These are phyloP conservation scores for Moxostoma hubbsi DNA, from an alignment of 2,797 vertebrate species.

Conservation along the genomic window DNA sequence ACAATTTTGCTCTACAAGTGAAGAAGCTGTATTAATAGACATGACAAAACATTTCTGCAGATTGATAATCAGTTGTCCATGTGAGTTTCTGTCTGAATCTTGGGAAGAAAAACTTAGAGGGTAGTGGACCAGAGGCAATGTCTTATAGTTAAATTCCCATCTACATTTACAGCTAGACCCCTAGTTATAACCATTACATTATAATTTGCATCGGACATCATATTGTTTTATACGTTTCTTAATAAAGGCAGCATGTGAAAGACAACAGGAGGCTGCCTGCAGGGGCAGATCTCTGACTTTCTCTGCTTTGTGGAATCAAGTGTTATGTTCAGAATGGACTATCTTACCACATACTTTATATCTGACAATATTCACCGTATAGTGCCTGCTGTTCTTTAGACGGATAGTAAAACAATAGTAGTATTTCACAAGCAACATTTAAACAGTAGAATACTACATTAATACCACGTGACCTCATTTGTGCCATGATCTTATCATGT, in stretches of 20 bases:
- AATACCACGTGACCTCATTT: too few relatives aligned
- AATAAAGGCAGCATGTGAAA: neutral
- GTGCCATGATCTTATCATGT: too few relatives aligned
- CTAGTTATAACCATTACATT: slow-evolving; percentile 11
- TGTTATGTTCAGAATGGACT: too few relatives aligned
- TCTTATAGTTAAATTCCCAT: neutral
- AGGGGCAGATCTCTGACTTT: neutral
- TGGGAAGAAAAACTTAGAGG: neutral
- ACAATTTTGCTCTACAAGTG: neutral
- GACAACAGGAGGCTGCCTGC: slow-evolving; percentile 26
- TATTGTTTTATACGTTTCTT: slow-evolving; percentile 34
- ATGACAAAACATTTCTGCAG: neutral
- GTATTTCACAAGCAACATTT: too few relatives aligned
- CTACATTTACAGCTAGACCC: slow-evolving; percentile 28
- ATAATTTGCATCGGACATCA: slow-evolving; percentile 16
- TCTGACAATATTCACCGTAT: too few relatives aligned
- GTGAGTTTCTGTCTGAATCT: neutral
- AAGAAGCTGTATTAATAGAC: neutral
- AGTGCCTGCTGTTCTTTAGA: too few relatives aligned
- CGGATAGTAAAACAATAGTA: too few relatives aligned
- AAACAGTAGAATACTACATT: too few relatives aligned
- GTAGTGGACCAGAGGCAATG: slow-evolving; percentile 4
- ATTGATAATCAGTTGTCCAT: slow-evolving; percentile 14
- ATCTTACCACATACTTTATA: too few relatives aligned
- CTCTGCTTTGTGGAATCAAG: neutral